These are phyloP conservation scores for Pseudomugil tenellus DNA, from an alignment of 2,797 vertebrate species.

Conservation along the genomic window DNA sequence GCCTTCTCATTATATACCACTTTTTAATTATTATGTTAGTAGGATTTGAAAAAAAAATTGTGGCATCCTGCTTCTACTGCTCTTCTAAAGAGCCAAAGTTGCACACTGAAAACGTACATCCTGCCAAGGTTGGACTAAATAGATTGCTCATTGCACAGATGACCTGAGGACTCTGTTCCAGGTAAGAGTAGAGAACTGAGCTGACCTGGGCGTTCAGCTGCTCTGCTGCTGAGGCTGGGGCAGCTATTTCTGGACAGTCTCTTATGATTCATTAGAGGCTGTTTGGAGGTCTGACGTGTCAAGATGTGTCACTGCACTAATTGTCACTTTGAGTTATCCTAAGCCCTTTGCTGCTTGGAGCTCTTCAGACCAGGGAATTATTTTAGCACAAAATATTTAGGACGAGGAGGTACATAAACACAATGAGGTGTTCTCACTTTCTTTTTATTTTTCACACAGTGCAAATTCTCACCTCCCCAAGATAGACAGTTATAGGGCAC, in stretches of 20 bases:
- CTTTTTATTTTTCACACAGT: neutral
- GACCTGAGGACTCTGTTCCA: conserved; percentile 5
- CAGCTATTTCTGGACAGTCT: conserved; percentile 68
- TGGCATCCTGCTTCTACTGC: neutral
- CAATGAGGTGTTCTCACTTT: neutral
- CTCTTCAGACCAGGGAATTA: conserved; percentile 42
- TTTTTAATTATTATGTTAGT: neutral
- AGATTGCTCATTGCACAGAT: conserved; percentile 6
- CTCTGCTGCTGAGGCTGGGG: conserved; percentile 22
- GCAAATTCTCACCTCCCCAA: neutral
- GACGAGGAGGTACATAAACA: conserved; percentile 22
- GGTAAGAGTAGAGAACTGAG: conserved; percentile 16
- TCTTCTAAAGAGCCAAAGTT: neutral
- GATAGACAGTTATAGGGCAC: neutral
- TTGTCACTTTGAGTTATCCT: conserved; percentile 69
- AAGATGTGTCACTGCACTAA: conserved; percentile 73
- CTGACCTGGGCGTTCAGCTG: conserved; percentile 27
- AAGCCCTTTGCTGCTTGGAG: conserved; percentile 40
- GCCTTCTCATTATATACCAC: neutral
- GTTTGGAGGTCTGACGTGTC: conserved; percentile 65
- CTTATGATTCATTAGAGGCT: conserved; percentile 69
- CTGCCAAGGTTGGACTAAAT: neutral
- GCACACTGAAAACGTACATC: neutral
- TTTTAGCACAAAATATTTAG: conserved; percentile 22
- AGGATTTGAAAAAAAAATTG: neutral